Evolutionary conservation across 2,113 vertebrate species (phyloP), one percentile per base, ranked within the genome.

Genomic region (Oreochromis niloticus): DNA sequence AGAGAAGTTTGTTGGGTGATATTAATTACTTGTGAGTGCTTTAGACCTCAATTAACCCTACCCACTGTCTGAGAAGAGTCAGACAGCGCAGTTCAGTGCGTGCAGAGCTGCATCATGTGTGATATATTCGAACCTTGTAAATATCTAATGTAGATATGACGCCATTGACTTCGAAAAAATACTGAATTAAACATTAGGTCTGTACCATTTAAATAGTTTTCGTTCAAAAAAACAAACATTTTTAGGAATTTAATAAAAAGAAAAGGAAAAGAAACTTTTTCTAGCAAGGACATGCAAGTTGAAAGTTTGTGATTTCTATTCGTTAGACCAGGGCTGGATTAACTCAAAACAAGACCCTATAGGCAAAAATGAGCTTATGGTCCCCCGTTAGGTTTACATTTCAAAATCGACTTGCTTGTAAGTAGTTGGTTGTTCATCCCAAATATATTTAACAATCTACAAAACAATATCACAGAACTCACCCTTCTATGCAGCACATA

Each of bases 211-310:
- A 14, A 14, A 71, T 71, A 6, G n/a, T 41, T 71, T 43, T 43
- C 13, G 5, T 41, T 0, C 0, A 6, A 22, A 24, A 56, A 59
- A 61, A 61, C 19, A 22, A 13, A 13, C 34, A 13, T 68, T 68
- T 71, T 43, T 71, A 68, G 63, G 7, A 71, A 71, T 43, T 71
- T 41, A 71, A 0, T 9, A 9, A 71, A 4, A 43, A 41, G 11
- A 22, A 39, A 68, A 41, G 1, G 4, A 39, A 68, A 68, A 11
- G 0, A 14, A 14, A 22, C 0, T n/a, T 36, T 39, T 0, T 41
- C 57, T 34, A 34, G 2, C 36, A 59, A 59, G 56, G 13, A 59
- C 56, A 22, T 3, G 63, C 12, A 24, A 41, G 63, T 9, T 71
- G 63, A 24, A 41, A 27, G n/a, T 43, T 43, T 43, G 0, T 71